These are phyloP conservation scores for Trachemys scripta DNA, from an alignment of 2,113 vertebrate genomes.

Conservation along the genomic window DNA sequence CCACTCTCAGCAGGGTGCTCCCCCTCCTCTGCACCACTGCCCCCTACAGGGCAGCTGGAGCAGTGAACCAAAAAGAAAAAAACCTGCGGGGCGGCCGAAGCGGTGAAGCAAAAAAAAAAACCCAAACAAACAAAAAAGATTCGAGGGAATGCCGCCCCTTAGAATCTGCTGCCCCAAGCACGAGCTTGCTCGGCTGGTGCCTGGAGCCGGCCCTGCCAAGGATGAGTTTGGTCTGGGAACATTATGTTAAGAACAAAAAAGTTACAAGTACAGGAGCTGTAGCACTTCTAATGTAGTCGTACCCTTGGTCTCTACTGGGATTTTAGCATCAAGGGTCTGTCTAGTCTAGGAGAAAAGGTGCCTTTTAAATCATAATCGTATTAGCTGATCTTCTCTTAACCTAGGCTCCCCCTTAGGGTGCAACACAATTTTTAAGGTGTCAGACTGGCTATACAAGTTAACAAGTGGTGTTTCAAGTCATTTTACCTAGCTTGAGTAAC, in stretches of 20 bases:
- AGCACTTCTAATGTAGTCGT: background rate
- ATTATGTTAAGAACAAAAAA: background rate
- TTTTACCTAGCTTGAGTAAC: background rate
- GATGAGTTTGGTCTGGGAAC: background rate
- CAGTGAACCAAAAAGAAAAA: too few relatives aligned
- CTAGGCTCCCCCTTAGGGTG: accelerated
- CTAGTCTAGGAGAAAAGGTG: background rate
- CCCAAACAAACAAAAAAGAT: too few relatives aligned
- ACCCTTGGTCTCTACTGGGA: background rate
- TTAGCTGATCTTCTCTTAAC: background rate
- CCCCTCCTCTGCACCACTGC: too few relatives aligned
- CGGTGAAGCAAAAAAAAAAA: too few relatives aligned
- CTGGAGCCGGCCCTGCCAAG: too few relatives aligned
- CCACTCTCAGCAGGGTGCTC: too few relatives aligned
- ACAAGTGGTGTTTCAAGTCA: background rate
- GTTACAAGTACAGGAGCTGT: accelerated
- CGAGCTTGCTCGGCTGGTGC: too few relatives aligned
- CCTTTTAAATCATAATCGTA: background rate
- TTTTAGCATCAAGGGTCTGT: background rate
- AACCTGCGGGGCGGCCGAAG: too few relatives aligned
- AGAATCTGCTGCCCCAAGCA: too few relatives aligned
- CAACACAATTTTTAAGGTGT: background rate
- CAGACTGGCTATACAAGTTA: background rate
- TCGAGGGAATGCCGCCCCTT: too few relatives aligned
- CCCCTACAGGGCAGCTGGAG: too few relatives aligned